phyloP scores from a whole-genome alignment of 2,888 invertebrate species.

The Macrophya alboannulata region DNA sequence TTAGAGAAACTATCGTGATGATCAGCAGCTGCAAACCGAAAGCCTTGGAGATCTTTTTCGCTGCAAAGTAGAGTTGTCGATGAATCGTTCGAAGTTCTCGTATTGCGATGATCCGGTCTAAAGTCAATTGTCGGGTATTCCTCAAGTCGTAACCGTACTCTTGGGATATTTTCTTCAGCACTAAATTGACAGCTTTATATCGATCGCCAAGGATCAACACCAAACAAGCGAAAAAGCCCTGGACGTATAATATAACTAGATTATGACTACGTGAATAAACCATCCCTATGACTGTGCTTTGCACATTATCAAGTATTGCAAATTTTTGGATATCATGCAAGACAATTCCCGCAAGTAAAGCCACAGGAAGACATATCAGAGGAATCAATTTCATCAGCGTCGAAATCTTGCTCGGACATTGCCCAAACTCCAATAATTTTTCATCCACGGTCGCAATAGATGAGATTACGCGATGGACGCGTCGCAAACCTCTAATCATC shows the following conservation, averaged over 20 bases:
- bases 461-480: slow-evolving; percentile 3
- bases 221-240: slow-evolving; percentile 1
- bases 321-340: not conserved
- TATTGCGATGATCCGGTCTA: not conserved
- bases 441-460: slow-evolving; percentile 14
- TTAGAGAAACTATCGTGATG: not conserved
- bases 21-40: slow-evolving; percentile 22
- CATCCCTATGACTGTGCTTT: not conserved
- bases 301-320: too few species aligned
- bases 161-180: not conserved
- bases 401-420: slow-evolving; percentile 22
- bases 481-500: slow-evolving; percentile 33
- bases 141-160: not conserved
- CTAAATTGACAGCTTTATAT: slow-evolving; percentile 27
- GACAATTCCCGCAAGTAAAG: not conserved
- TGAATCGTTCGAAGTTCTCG: slow-evolving; percentile 35
- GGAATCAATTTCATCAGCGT: not conserved
- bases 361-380: not conserved
- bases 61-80: slow-evolving; percentile 36
- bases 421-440: slow-evolving; percentile 22
- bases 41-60: not conserved
- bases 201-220: slow-evolving; percentile 14
- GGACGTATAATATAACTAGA: not conserved
- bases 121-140: not conserved
- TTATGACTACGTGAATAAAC: not conserved